A percentile compares a stretch with the other conserved stretches of the same genome.
Evolutionary conservation across 2,797 vertebrate genomes (phyloP).

Genomic region (Mormyrops attenuatus): DNA sequence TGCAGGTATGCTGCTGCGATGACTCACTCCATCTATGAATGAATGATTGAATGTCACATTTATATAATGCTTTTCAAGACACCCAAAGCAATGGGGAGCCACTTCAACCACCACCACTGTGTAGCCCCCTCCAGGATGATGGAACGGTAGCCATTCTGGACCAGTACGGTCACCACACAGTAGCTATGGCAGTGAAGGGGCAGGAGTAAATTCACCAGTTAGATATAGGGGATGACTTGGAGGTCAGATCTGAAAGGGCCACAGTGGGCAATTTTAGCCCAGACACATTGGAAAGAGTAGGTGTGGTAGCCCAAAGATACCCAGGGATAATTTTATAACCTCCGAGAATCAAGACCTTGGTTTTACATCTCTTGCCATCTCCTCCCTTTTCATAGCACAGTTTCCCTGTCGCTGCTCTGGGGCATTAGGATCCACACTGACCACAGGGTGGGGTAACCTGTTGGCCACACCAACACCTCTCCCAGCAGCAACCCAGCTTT

Average conservation of each 20-base stretch:
- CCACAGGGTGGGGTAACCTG: background rate
- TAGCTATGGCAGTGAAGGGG: too few species aligned
- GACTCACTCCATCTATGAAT: background rate
- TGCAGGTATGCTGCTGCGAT: background rate
- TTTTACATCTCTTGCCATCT: background rate
- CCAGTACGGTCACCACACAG: background rate
- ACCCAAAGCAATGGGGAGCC: background rate
- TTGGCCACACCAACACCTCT: background rate
- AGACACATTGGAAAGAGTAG: too few species aligned
- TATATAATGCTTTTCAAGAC: background rate
- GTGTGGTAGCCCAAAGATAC: too few species aligned
- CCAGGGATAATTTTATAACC: background rate
- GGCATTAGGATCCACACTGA: background rate
- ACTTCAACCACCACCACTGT: too few species aligned
- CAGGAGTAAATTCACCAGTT: too few species aligned
- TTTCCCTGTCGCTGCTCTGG: too few species aligned
- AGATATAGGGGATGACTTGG: too few species aligned
- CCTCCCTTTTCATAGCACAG: background rate
- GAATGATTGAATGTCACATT: background rate
- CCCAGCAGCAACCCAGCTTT: background rate
- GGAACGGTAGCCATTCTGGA: background rate
- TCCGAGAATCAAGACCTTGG: background rate
- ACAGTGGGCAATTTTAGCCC: too few species aligned
- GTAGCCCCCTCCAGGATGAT: background rate
- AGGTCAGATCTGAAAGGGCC: too few species aligned